These are phyloP conservation scores for Cabera pusaria DNA, from an alignment of 2,888 invertebrate species.

Conservation along the genomic window DNA sequence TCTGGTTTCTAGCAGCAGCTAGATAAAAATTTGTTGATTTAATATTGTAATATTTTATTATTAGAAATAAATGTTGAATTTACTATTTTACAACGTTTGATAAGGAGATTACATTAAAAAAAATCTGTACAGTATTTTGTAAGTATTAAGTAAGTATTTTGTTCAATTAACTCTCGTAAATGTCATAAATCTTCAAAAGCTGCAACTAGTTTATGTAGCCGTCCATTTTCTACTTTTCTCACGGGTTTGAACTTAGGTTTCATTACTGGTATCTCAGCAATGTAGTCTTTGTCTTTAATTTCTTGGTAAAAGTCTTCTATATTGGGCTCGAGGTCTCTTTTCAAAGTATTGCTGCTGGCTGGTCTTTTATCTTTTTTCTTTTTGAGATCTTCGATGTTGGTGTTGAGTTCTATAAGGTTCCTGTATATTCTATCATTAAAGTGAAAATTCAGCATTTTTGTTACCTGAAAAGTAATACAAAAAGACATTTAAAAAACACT, in stretches of 20 bases:
- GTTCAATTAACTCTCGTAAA: too few species aligned
- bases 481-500: slow-evolving; percentile 5
- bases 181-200: slow-evolving; percentile 67
- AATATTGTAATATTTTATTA: too few species aligned
- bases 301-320: slow-evolving; percentile 73
- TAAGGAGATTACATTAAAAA: too few species aligned
- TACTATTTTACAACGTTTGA: too few species aligned
- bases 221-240: slow-evolving; percentile 54
- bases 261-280: slow-evolving; percentile 55
- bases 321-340: slow-evolving; percentile 71
- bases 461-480: slow-evolving; percentile 74
- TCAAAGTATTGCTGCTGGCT: slow-evolving; percentile 37
- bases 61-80: too few species aligned
- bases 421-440: slow-evolving; percentile 73
- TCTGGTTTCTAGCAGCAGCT: too few species aligned
- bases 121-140: too few species aligned
- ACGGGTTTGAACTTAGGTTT: slow-evolving; percentile 61
- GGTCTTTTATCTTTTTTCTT: slow-evolving; percentile 48
- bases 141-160: too few species aligned
- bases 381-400: slow-evolving; percentile 49
- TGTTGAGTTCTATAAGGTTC: slow-evolving; percentile 72
- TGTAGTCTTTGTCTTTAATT: slow-evolving; percentile 53
- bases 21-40: too few species aligned
- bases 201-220: slow-evolving; percentile 60
- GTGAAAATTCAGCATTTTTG: slow-evolving; percentile 72